A percentile compares a stretch with the other conserved stretches of the same genome.
These are phyloP conservation scores for Saxidomus purpurata DNA, from an alignment of 1,140 invertebrate species.

Conservation along the genomic window DNA sequence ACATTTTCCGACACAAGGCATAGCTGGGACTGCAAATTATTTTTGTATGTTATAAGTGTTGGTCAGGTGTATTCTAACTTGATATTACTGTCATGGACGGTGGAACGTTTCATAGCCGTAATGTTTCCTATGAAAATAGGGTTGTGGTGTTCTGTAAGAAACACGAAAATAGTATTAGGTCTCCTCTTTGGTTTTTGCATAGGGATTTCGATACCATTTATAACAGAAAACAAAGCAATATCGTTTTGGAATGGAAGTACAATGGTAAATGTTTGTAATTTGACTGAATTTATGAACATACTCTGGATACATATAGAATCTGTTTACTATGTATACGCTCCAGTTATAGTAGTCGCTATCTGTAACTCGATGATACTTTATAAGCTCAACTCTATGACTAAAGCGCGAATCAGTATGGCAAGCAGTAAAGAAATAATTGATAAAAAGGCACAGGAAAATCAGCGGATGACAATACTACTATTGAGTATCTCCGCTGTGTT, in stretches of 20 bases:
- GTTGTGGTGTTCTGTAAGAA: not conserved
- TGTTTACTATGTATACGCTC: not conserved
- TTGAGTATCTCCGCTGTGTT: not conserved
- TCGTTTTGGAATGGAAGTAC: not conserved
- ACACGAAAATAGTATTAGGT: not conserved
- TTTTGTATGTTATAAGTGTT: not conserved
- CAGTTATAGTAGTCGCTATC: not conserved
- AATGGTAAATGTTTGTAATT: not conserved
- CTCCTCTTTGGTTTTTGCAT: not conserved
- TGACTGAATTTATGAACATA: not conserved
- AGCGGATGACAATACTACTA: not conserved
- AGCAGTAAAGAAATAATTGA: slow-evolving; percentile 7
- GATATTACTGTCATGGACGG: not conserved
- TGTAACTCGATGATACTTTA: not conserved
- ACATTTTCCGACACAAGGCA: no score
- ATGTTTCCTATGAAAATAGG: not conserved
- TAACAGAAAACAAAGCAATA: not conserved
- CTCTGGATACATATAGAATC: not conserved
- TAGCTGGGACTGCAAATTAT: not conserved
- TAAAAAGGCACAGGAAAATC: not conserved
- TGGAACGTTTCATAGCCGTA: slow-evolving; percentile 22
- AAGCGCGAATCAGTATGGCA: not conserved
- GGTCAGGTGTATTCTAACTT: not conserved
- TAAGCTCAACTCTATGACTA: not conserved
- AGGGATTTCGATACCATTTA: not conserved